Evolutionary conservation across 2,888 invertebrate genomes (phyloP).

Genomic region (Caenorhabditis afra): DNA sequence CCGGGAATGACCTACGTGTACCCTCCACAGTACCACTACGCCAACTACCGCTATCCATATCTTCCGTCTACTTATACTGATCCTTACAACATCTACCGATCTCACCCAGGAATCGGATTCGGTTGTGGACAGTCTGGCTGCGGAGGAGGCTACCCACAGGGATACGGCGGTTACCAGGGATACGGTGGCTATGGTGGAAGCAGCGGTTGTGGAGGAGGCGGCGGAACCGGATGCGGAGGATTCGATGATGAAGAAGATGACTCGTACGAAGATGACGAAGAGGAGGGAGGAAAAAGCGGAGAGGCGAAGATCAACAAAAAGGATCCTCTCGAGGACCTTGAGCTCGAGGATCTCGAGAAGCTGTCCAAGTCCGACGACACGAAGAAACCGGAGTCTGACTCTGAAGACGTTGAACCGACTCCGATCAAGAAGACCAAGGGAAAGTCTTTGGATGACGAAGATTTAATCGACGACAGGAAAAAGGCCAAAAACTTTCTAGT

Average conservation of each 20-base stretch:
- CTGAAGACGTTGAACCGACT: slow-evolving; percentile 15
- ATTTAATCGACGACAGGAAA: slow-evolving; percentile 47
- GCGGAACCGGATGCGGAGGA: slow-evolving; percentile 39
- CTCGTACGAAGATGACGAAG: slow-evolving; percentile 44
- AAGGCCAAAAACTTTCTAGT: slow-evolving; percentile 42
- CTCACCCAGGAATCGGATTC: slow-evolving; percentile 64
- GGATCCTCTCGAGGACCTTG: slow-evolving; percentile 65
- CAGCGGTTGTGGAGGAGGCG: slow-evolving; percentile 51
- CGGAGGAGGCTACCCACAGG: slow-evolving; percentile 32
- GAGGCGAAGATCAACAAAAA: slow-evolving; percentile 60
- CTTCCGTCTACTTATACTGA: slow-evolving; percentile 53
- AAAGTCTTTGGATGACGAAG: slow-evolving; percentile 48
- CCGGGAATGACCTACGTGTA: slow-evolving; percentile 67
- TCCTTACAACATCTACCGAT: slow-evolving; percentile 65
- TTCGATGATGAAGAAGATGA: slow-evolving; percentile 49
- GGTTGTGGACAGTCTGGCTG: slow-evolving; percentile 56
- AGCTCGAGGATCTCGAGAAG: slow-evolving; percentile 68
- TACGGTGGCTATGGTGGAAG: slow-evolving; percentile 42
- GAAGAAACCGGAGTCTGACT: background rate
- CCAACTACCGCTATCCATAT: slow-evolving; percentile 52
- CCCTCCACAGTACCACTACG: slow-evolving; percentile 54
- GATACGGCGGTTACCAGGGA: slow-evolving; percentile 27
- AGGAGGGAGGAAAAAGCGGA: slow-evolving; percentile 58
- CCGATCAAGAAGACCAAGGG: slow-evolving; percentile 14
- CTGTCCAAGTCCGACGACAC: slow-evolving; percentile 53